These are phyloP conservation scores for Oreohelix idahoensis DNA, from an alignment of 1,140 invertebrate genomes.

Conservation along the genomic window DNA sequence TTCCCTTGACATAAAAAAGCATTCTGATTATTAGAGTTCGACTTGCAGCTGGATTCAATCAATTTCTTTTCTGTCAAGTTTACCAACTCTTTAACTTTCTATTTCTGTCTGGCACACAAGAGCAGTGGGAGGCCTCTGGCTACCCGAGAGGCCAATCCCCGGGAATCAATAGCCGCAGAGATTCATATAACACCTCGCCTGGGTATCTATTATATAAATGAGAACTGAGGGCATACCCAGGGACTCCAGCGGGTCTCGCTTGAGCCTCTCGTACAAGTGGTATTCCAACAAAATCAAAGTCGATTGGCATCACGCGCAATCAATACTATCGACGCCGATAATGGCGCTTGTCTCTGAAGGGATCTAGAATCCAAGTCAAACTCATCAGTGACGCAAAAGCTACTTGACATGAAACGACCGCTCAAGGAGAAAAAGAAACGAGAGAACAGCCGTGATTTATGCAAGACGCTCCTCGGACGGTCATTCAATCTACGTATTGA, in stretches of 20 bases:
- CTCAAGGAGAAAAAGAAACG: background rate
- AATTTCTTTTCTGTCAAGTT: constrained; percentile 11
- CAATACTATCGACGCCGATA: background rate
- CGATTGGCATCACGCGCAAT: background rate
- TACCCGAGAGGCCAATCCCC: background rate
- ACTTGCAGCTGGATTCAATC: background rate
- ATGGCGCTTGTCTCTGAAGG: background rate
- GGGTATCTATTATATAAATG: background rate
- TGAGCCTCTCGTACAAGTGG: constrained; percentile 2
- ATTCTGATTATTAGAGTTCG: background rate
- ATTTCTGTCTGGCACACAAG: background rate
- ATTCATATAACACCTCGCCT: background rate
- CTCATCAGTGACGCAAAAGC: background rate
- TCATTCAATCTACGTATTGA: too few relatives aligned
- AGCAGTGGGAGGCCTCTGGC: background rate
- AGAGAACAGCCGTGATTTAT: background rate
- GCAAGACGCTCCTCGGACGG: background rate
- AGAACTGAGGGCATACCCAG: background rate
- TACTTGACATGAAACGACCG: background rate
- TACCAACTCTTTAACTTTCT: constrained; percentile 3
- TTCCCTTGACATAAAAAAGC: background rate
- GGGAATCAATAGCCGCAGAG: background rate
- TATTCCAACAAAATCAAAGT: constrained; percentile 9
- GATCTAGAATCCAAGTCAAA: constrained; percentile 1
- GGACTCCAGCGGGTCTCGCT: background rate